Percentiles rank a stretch among this genome's conserved stretches.
phyloP scores from a whole-genome alignment of 2,797 vertebrate species.

The Leuciscus waleckii region DNA sequence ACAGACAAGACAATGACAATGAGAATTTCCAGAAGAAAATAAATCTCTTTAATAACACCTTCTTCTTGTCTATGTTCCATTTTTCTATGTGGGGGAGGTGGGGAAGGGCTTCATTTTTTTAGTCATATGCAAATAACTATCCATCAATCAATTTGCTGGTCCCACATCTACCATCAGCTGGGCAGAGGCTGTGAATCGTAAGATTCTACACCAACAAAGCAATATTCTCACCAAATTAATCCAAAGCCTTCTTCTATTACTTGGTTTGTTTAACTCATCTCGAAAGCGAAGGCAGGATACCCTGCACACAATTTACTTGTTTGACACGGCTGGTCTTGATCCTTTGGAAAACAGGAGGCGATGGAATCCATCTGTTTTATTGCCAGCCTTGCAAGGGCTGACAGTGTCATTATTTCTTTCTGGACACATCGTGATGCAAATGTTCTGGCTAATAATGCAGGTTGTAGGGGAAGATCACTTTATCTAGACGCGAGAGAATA shows the following conservation, averaged over 20 bases:
- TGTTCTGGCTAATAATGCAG: slow-evolving; percentile 59
- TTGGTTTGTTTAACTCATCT: slow-evolving; percentile 83
- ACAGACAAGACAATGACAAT: slow-evolving; percentile 44
- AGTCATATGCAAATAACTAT: slow-evolving; percentile 83
- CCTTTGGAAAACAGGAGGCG: slow-evolving; percentile 67
- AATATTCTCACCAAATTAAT: slow-evolving; percentile 81
- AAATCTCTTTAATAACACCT: slow-evolving; percentile 42
- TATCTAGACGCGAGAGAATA: slow-evolving; percentile 45
- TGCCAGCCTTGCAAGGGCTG: slow-evolving; percentile 73
- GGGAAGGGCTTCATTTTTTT: slow-evolving; percentile 74
- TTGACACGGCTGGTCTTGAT: slow-evolving; percentile 78
- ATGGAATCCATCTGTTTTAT: slow-evolving; percentile 77
- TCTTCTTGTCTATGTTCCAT: slow-evolving; percentile 28
- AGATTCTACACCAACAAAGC: slow-evolving; percentile 79
- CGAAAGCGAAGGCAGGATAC: slow-evolving; percentile 78
- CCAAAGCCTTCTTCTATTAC: slow-evolving; percentile 80
- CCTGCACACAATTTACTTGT: slow-evolving; percentile 75
- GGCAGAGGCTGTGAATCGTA: slow-evolving; percentile 81
- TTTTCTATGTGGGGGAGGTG: slow-evolving; percentile 40
- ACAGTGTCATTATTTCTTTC: slow-evolving; percentile 80
- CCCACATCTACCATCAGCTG: slow-evolving; percentile 79
- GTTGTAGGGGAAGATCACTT: slow-evolving; percentile 53
- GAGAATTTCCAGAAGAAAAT: slow-evolving; percentile 49
- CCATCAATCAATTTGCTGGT: slow-evolving; percentile 83
- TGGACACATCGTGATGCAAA: slow-evolving; percentile 62